Evolutionary conservation across 1,140 invertebrate species (phyloP), one percentile per base, ranked within the genome.

Genomic region (Apis cerana): DNA sequence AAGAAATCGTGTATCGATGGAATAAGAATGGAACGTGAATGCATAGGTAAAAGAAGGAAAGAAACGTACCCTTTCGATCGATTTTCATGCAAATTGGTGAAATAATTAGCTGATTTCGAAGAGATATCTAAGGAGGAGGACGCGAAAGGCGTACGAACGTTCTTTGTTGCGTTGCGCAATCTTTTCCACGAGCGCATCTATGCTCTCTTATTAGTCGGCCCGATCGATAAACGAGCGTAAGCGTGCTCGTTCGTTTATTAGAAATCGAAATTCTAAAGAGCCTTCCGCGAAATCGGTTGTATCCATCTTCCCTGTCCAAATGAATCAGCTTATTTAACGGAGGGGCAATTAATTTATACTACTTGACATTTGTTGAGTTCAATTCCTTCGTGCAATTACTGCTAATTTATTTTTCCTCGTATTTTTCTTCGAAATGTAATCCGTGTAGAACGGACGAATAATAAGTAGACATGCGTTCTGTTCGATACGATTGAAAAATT

Each of bases 81-180:
- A 76, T 65, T 75, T 56, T 65, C 48, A 58, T 82, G 74, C 54
- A 61, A 82, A 82, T 82, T 76, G 43, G 54, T 43, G 89, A 94
- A 94, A 94, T 94, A 94, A 94, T 94, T 94, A 94, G 92, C 93
- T 91, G 93, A 93, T 94, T 89, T 88, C 84, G 87, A 84, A 74
- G 88, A 92, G 93, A 93, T 94, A 93, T 86, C 13, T 5, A 1
- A 17, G 2, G 27, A 61, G 33, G n/a, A 33, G 9, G 67, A 12
- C 43, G 67, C 61, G 80, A 54, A 56, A 69, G 56, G 27, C 27
- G 59, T 61, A 82, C 33, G 43, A 43, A 19, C 71, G 69, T 27
- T 79, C 64, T 86, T 87, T 84, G 85, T 86, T 61, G 65, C 59
- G 59, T 87, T 87, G 68, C 86, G 70, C 72, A 86, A 86, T 43